Base-by-base conservation (phyloP, 2,797 vertebrate genomes). In the Craterocephalus amniculus region DNA sequence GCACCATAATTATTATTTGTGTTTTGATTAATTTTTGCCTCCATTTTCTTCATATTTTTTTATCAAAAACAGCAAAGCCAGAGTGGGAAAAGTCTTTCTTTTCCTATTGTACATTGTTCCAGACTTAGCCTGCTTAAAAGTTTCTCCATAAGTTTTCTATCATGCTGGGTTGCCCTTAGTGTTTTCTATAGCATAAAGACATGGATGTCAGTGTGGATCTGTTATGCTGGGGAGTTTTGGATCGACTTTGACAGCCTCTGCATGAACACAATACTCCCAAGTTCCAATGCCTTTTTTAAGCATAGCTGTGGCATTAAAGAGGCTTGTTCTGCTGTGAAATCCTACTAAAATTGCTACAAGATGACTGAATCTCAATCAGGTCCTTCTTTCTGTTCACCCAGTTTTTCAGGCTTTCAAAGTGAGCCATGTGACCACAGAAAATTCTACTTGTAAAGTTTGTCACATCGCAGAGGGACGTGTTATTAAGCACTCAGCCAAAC, bases 221-320 rank as follows among this genome's bases (percentile, higher is more conserved):
- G 74, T 8, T 26, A 32, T 10, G 49, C n/a, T 45, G 26, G 16
- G 43, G 65, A 20, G 74, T 54, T 70, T 32, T 13, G 34, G 49
- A 63, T 5, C 8, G 48, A 29, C 52, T 70, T 2, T 40, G 49
- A 73, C 72, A 70, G 60, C 70, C 51, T 49, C 72, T 58, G 74
- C 67, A n/a, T 62, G 52, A 63, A 58, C 65, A 57, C 57, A 45
- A 48, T 36, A 20, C 36, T 70, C 1, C 29, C 40, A 24, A 36
- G 45, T 36, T 57, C 26, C 26, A 75, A 59, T 45, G 64, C 18
- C 9, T 49, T 76, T 35, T 52, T 51, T 52, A 52, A 64, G 54
- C 20, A 32, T 60, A 40, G 24, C 24, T 10, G 35, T 6, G 31
- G 48, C 48, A 6, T 43, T 13, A 45, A 5, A n/a, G 55, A 61